Evolutionary conservation across 2,888 invertebrate genomes (phyloP).

Genomic region (Osmoderma eremita): DNA sequence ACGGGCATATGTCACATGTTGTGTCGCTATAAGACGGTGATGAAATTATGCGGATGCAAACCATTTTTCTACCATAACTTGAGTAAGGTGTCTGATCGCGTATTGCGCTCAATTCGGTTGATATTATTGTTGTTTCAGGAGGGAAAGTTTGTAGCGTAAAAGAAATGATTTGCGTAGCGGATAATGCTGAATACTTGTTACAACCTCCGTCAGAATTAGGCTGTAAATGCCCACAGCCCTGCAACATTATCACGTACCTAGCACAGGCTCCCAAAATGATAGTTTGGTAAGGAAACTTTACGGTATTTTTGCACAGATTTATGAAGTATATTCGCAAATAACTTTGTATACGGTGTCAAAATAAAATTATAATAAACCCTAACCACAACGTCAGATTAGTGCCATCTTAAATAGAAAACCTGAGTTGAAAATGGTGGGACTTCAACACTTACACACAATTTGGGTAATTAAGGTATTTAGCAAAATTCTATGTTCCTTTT

Average conservation of each 20-base stretch:
- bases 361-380: too few species aligned
- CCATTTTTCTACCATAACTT: conserved; percentile 71
- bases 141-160: conserved; percentile 65
- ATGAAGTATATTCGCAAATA: too few species aligned
- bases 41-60: conserved; percentile 68
- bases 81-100: conserved; percentile 56
- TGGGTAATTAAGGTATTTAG: too few species aligned
- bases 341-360: too few species aligned
- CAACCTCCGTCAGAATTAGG: conserved; percentile 57
- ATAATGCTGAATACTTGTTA: conserved; percentile 59
- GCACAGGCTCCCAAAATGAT: conserved; percentile 53
- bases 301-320: too few species aligned
- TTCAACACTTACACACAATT: too few species aligned
- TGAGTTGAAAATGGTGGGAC: too few species aligned
- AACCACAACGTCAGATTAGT: too few species aligned
- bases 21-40: conserved; percentile 67
- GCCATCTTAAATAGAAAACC: too few species aligned
- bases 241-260: conserved; percentile 62
- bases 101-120: not conserved
- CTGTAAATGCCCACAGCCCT: conserved; percentile 64
- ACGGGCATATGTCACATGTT: conserved; percentile 68
- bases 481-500: too few species aligned
- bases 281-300: conserved; percentile 1
- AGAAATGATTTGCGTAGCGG: conserved; percentile 68
- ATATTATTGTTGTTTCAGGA: not conserved